phyloP scores from a whole-genome alignment of 2,888 invertebrate species.

The Tetragonula carbonaria region DNA sequence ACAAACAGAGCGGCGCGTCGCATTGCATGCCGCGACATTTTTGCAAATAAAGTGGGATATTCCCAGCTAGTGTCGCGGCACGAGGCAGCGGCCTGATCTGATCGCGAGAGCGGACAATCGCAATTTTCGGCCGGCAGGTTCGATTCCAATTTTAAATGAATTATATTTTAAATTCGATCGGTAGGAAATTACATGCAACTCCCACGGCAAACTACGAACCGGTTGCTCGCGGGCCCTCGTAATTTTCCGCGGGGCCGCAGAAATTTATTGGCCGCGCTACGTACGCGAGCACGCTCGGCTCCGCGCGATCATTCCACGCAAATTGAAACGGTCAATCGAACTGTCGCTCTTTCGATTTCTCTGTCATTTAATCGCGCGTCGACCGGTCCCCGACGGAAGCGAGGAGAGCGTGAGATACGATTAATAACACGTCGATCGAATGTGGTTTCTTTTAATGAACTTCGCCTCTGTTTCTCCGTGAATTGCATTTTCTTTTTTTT shows the following conservation, averaged over 20 bases:
- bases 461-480: not conserved
- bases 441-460: slow-evolving; percentile 1
- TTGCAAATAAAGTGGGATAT: slow-evolving; percentile 55
- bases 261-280: slow-evolving; percentile 39
- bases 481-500: not conserved
- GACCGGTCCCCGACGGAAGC: not conserved
- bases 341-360: slow-evolving; percentile 6
- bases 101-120: slow-evolving; percentile 28
- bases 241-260: slow-evolving; percentile 24
- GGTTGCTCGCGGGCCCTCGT: slow-evolving; percentile 5
- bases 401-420: not conserved
- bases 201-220: not conserved
- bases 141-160: slow-evolving; percentile 57
- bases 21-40: slow-evolving; percentile 15
- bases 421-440: slow-evolving; percentile 19
- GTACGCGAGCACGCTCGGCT: slow-evolving; percentile 16
- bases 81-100: too few relatives aligned
- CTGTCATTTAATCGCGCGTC: not conserved
- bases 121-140: slow-evolving; percentile 41
- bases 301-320: slow-evolving; percentile 31
- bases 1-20: slow-evolving; percentile 21
- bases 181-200: slow-evolving; percentile 40
- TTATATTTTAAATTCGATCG: slow-evolving; percentile 44
- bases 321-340: slow-evolving; percentile 48
- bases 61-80: slow-evolving; percentile 2